Evolutionary conservation across 2,797 vertebrate species (phyloP).

Genomic region (Adrianichthys oophorus): DNA sequence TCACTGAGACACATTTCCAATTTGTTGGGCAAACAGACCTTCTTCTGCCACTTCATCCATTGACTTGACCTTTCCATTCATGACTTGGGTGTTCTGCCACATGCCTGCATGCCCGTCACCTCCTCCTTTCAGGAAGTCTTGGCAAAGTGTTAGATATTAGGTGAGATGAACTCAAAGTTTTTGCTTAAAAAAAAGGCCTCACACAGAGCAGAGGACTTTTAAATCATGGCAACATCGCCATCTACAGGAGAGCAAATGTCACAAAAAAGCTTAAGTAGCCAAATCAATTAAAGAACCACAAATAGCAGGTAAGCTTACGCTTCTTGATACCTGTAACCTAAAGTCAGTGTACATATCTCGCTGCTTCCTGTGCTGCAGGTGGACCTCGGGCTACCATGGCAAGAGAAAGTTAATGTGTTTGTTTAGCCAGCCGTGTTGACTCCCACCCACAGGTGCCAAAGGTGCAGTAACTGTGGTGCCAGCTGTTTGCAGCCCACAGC

Average conservation of each 20-base stretch:
- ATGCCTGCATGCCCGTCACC: constrained; percentile 23
- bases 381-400: constrained; percentile 45
- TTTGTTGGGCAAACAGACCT: constrained; percentile 74
- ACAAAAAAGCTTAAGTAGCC: neutral
- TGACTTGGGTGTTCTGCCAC: constrained; percentile 43
- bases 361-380: constrained; percentile 36
- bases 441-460: constrained; percentile 75
- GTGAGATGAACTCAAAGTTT: neutral
- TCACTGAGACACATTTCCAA: constrained; percentile 65
- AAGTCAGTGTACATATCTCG: neutral
- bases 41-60: constrained; percentile 71
- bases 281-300: constrained; percentile 16
- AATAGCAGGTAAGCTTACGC: neutral
- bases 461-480: constrained; percentile 56
- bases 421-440: constrained; percentile 69
- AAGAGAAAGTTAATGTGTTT: constrained; percentile 58
- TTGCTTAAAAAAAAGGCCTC: constrained; percentile 63
- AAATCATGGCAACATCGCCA: constrained; percentile 75
- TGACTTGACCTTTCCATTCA: constrained; percentile 60
- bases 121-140: constrained; percentile 27
- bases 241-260: constrained; percentile 67
- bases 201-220: constrained; percentile 33
- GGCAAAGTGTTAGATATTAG: constrained; percentile 50
- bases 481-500: constrained; percentile 68
- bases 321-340: neutral